Base-by-base conservation (phyloP, 1,140 invertebrate species). In the Oedothorax gibbosus region DNA sequence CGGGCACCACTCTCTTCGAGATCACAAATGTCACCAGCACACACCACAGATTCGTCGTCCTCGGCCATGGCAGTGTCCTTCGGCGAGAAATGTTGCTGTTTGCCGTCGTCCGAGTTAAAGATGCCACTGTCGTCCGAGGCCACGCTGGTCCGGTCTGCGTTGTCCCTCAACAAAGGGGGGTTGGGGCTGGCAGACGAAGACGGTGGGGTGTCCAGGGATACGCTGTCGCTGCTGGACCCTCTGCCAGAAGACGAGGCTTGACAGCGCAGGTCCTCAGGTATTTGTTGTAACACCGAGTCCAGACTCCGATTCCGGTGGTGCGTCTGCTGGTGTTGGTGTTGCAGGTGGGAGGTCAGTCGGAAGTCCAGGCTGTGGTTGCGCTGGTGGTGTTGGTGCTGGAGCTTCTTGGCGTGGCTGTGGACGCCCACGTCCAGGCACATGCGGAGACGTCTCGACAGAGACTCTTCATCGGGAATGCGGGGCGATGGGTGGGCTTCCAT, bases 261-360 rank as follows among this genome's bases (percentile, higher is more conserved):
- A 56, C 68, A 82, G 20, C 51, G 78, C 18, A 73, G 49, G 14
- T 69, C 64, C 60, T 88, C 88, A 0, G 88, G 88, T 62, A 88
- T 88, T 51, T 81, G 84, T 76, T 87, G 87, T 14, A 88, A 91
- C 21, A 95, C 95, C 72, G 95, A 96, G 89, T 97, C 96, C 88
- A 97, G 90, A 88, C 95, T 96, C 76, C 95, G 93, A 91, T 97
- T 97, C 86, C 95, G 92, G 89, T 96, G 95, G 89, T 96, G 96
- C 86, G 94, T 87, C 14, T 85, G 85, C 57, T 78, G 82, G 35
- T 35, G 35, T 35, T 35, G 35, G 68, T 91, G 90, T 7, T 65
- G 57, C 15, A 8, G 14, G 79, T 62, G 2, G 71, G 14, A 10
- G 53, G 56, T 50, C 51, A 62, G 14, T 49, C 83, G 35, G 88